phyloP scores from a whole-genome alignment of 1,140 invertebrate species.

The Caenorhabditis tropicalis region DNA sequence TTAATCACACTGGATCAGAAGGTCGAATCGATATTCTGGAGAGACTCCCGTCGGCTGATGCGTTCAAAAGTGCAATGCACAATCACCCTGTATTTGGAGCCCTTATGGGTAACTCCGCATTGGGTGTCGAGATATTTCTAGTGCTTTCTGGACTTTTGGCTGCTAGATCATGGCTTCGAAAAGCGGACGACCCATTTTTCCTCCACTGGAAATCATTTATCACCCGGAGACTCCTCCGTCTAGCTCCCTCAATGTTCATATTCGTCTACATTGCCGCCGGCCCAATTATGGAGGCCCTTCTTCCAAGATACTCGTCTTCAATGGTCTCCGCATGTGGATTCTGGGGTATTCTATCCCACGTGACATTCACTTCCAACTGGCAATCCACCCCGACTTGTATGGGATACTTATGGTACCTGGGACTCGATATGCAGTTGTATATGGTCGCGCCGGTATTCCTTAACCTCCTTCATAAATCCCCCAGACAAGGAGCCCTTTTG shows the following conservation, averaged over 20 bases:
- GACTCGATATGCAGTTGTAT: slow-evolving; percentile 70
- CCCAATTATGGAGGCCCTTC: slow-evolving; percentile 55
- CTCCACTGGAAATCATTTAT: slow-evolving; percentile 61
- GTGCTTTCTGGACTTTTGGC: slow-evolving; percentile 68
- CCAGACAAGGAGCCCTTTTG: slow-evolving; percentile 53
- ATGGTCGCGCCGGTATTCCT: slow-evolving; percentile 66
- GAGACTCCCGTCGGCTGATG: slow-evolving; percentile 62
- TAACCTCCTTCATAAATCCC: slow-evolving; percentile 57
- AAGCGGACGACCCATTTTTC: slow-evolving; percentile 55
- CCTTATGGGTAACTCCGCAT: slow-evolving; percentile 68
- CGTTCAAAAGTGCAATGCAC: slow-evolving; percentile 63
- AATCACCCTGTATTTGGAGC: slow-evolving; percentile 68
- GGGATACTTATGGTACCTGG: slow-evolving; percentile 71
- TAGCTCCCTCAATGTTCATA: slow-evolving; percentile 62
- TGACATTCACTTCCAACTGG: slow-evolving; percentile 64
- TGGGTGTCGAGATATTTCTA: slow-evolving; percentile 70
- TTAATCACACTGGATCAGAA: slow-evolving; percentile 69
- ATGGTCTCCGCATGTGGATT: slow-evolving; percentile 66
- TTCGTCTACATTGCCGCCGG: slow-evolving; percentile 65
- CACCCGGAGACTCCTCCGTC: slow-evolving; percentile 60
- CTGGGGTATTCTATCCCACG: slow-evolving; percentile 61
- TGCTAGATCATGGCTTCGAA: slow-evolving; percentile 63
- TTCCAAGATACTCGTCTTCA: slow-evolving; percentile 64
- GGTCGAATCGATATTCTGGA: slow-evolving; percentile 69
- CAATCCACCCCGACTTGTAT: slow-evolving; percentile 68